Conservation (phyloP, 2,797 vertebrate genomes). For the Silurus lanzhouensis region DNA sequence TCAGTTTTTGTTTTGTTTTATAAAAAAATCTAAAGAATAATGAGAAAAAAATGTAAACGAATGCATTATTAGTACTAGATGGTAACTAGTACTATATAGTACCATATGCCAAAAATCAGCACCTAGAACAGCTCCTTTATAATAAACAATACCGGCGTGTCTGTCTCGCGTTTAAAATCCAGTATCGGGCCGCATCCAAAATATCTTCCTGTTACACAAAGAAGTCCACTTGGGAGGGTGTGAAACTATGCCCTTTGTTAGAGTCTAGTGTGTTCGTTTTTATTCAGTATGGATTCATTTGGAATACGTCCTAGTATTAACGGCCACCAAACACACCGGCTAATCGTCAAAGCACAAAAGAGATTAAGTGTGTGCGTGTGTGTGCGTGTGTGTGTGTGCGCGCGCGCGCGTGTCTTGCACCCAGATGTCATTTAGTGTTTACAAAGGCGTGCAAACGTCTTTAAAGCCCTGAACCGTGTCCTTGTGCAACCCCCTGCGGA, state of each 20-base stretch:
- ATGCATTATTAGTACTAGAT: not conserved
- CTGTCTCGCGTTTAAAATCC: not conserved
- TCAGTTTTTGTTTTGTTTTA: no score
- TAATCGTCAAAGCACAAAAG: conserved; percentile 21
- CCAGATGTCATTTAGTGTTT: not conserved
- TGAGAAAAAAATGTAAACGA: no score
- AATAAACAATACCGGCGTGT: not conserved
- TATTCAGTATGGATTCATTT: not conserved
- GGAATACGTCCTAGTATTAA: not conserved
- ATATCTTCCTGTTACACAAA: not conserved
- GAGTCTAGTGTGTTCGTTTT: not conserved
- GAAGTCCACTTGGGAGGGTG: not conserved
- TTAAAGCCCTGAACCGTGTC: not conserved
- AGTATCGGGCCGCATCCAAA: not conserved
- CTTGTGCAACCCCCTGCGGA: not conserved
- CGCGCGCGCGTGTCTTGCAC: no score
- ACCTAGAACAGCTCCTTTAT: not conserved
- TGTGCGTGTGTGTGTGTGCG: not conserved
- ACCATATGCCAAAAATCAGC: not conserved
- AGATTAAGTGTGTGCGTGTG: not conserved
- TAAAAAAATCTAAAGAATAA: no score
- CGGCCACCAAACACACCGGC: not conserved
- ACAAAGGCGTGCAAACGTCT: not conserved
- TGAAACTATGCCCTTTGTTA: not conserved
- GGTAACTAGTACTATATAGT: not conserved